A percentile compares a stretch with the other conserved stretches of the same genome.
These are phyloP conservation scores for Poicephalus meyeri DNA, from an alignment of 2,113 vertebrate species.

Conservation along the genomic window DNA sequence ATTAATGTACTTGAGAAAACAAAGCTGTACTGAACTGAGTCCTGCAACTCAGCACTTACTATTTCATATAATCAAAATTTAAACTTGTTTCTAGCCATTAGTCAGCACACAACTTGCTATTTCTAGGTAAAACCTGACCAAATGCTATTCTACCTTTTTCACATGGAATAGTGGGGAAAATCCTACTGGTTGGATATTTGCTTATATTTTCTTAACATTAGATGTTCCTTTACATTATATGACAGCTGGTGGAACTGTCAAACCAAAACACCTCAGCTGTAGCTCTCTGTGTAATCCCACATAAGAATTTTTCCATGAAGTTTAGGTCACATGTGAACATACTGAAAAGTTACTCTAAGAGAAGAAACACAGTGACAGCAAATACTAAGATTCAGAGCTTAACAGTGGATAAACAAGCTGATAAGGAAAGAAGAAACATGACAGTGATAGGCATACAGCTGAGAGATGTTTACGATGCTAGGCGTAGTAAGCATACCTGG, in stretches of 20 bases:
- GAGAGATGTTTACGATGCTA: not conserved
- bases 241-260: not conserved
- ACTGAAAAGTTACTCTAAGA: fast-evolving
- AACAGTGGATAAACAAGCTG: not conserved
- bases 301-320: not conserved
- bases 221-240: not conserved
- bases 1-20: not conserved
- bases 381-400: not conserved
- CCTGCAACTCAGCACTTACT: not conserved
- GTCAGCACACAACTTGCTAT: not conserved
- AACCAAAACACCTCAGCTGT: not conserved
- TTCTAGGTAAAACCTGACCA: not conserved
- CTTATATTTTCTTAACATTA: not conserved
- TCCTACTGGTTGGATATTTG: not conserved
- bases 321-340: not conserved
- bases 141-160: not conserved
- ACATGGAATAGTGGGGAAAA: not conserved
- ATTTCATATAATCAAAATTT: not conserved
- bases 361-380: not conserved
- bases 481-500: not conserved
- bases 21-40: not conserved
- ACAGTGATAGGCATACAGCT: fast-evolving
- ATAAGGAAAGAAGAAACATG: not conserved
- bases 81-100: not conserved
- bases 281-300: not conserved